Percentiles rank a stretch among this genome's conserved stretches.
Evolutionary conservation across 2,797 vertebrate species (phyloP).

Genomic region (Acipenser transmontanus): DNA sequence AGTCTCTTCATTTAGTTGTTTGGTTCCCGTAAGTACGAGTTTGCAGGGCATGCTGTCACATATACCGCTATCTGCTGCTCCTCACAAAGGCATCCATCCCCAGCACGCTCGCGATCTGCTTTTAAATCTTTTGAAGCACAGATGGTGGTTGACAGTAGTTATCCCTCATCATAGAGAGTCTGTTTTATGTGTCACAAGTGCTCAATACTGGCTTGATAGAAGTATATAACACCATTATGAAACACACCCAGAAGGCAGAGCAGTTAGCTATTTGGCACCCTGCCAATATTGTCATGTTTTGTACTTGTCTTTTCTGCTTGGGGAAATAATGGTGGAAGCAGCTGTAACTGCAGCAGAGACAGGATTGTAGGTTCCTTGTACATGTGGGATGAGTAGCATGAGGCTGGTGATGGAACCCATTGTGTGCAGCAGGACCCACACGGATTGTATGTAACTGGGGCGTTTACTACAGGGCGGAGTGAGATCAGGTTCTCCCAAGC

Average conservation of each 20-base stretch:
- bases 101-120: slow-evolving; percentile 38
- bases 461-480: not conserved
- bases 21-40: not conserved
- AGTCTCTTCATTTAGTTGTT: not conserved
- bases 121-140: slow-evolving; percentile 65
- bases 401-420: not conserved
- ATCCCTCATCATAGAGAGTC: slow-evolving; percentile 67
- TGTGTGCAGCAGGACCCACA: too few relatives aligned
- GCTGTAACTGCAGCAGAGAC: slow-evolving; percentile 27
- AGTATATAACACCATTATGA: slow-evolving; percentile 58
- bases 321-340: slow-evolving; percentile 25
- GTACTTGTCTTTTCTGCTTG: slow-evolving; percentile 50
- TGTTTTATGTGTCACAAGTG: slow-evolving; percentile 72
- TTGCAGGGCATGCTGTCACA: not conserved
- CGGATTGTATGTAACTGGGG: too few relatives aligned
- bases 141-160: slow-evolving; percentile 68
- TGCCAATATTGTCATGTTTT: slow-evolving; percentile 64
- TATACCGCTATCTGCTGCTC: slow-evolving; percentile 3
- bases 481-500: not conserved
- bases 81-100: not conserved
- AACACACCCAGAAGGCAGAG: slow-evolving; percentile 50
- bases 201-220: slow-evolving; percentile 64
- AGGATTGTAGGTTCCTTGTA: not conserved
- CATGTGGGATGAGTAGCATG: not conserved
- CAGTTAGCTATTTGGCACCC: slow-evolving; percentile 43